phyloP scores from a whole-genome alignment of 2,797 vertebrate species.

The Lepus townsendii region DNA sequence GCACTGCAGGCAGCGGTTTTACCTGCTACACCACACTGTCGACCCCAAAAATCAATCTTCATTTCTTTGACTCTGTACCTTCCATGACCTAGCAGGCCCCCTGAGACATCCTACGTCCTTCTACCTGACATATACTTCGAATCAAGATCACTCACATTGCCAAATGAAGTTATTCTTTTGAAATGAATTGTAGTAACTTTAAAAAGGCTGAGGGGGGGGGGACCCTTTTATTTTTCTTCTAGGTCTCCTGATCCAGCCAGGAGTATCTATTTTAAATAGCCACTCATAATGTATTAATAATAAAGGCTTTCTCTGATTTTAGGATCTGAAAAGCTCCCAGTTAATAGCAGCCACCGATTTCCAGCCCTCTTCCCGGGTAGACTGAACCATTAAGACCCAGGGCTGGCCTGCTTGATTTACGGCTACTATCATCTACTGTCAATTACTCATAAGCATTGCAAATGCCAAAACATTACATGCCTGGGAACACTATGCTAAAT shows the following conservation, averaged over 20 bases:
- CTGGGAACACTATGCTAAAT: slow-evolving; percentile 72
- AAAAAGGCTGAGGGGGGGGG: not conserved
- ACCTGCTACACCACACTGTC: no score
- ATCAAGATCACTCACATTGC: slow-evolving; percentile 39
- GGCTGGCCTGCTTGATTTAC: slow-evolving; percentile 75
- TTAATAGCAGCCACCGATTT: slow-evolving; percentile 68
- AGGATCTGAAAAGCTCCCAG: slow-evolving; percentile 71
- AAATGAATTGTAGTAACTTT: slow-evolving; percentile 35
- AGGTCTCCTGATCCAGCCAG: slow-evolving; percentile 20
- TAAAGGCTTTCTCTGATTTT: slow-evolving; percentile 60
- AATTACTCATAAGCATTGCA: slow-evolving; percentile 71
- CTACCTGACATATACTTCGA: not conserved
- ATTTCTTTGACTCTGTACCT: not conserved
- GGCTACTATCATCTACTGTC: slow-evolving; percentile 63
- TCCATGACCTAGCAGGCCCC: not conserved
- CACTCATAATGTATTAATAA: slow-evolving; percentile 65
- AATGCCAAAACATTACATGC: slow-evolving; percentile 77
- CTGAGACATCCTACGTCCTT: not conserved
- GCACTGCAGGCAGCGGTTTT: no score
- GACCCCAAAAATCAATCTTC: slow-evolving; percentile 41
- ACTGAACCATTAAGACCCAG: not conserved
- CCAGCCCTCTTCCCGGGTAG: slow-evolving; percentile 57
- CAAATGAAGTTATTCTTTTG: slow-evolving; percentile 61
- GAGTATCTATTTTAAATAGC: slow-evolving; percentile 66
- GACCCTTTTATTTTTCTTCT: not conserved